Conservation (phyloP, 2,797 vertebrate species). For the Falco concolor region DNA sequence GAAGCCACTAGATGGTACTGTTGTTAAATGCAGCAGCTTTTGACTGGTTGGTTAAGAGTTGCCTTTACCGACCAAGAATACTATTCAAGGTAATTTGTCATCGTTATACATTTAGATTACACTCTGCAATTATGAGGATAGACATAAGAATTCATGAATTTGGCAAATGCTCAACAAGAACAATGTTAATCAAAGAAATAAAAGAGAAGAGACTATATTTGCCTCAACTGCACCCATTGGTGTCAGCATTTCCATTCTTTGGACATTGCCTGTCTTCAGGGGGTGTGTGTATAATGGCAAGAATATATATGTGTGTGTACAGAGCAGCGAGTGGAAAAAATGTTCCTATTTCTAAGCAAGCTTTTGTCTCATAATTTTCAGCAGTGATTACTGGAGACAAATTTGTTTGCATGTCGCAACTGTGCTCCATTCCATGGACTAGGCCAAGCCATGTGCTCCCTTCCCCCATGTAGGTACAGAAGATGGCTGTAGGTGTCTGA, state of each 20-base stretch:
- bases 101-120: not conserved
- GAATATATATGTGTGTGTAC: not conserved
- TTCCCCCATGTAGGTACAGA: not conserved
- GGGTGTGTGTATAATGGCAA: not conserved
- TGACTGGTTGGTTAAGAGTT: not conserved
- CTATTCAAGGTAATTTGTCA: not conserved
- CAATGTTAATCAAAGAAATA: not conserved
- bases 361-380: not conserved
- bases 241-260: not conserved
- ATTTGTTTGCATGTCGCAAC: not conserved
- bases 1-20: constrained; percentile 59
- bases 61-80: not conserved
- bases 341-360: not conserved
- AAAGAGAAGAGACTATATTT: not conserved
- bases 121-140: not conserved
- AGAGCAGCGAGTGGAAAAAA: not conserved
- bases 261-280: not conserved
- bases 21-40: constrained; percentile 21
- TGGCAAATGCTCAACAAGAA: not conserved
- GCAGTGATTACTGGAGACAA: not conserved
- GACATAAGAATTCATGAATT: not conserved
- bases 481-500: not conserved
- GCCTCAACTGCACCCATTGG: not conserved
- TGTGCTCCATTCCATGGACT: not conserved
- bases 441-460: not conserved